A percentile compares a stretch with the other conserved stretches of the same genome.
Conservation (phyloP, 1,140 invertebrate genomes). For the Diploscapter pachys region DNA sequence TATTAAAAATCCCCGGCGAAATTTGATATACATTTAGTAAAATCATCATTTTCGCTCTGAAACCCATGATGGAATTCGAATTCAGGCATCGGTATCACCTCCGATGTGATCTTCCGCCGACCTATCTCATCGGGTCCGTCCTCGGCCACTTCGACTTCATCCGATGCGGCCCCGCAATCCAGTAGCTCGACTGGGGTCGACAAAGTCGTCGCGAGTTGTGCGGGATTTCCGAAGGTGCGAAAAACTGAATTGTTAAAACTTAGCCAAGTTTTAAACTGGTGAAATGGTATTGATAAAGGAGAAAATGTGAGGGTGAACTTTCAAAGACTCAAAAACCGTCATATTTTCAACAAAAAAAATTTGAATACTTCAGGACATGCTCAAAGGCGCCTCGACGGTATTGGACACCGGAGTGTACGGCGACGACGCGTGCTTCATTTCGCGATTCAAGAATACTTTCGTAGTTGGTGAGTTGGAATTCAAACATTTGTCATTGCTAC, state of each 20-base stretch:
- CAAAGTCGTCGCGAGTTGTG: conserved; percentile 25
- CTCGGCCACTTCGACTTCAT: neutral
- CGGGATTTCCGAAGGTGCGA: conserved; percentile 31
- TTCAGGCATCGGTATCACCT: neutral
- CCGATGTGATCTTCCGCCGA: neutral
- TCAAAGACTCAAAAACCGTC: conserved; percentile 8
- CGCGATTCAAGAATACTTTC: conserved; percentile 78
- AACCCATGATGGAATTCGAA: neutral
- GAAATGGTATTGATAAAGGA: neutral
- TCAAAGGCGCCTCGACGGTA: conserved; percentile 66
- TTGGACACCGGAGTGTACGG: conserved; percentile 84
- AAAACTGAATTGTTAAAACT: neutral
- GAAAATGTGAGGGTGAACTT: neutral
- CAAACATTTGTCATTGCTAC: too few relatives aligned
- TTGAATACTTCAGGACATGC: conserved; percentile 70
- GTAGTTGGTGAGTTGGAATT: conserved; percentile 74
- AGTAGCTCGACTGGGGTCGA: conserved; percentile 12
- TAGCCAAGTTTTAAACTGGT: neutral
- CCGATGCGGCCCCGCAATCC: conserved; percentile 13
- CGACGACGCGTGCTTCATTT: conserved; percentile 91
- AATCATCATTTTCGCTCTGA: neutral
- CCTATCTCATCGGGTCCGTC: conserved; percentile 2
- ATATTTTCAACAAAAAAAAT: conserved; percentile 13
- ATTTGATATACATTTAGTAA: too few relatives aligned
- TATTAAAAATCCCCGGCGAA: conserved; percentile 4